phyloP scores from a whole-genome alignment of 2,888 invertebrate species.

The Zygaena filipendulae region DNA sequence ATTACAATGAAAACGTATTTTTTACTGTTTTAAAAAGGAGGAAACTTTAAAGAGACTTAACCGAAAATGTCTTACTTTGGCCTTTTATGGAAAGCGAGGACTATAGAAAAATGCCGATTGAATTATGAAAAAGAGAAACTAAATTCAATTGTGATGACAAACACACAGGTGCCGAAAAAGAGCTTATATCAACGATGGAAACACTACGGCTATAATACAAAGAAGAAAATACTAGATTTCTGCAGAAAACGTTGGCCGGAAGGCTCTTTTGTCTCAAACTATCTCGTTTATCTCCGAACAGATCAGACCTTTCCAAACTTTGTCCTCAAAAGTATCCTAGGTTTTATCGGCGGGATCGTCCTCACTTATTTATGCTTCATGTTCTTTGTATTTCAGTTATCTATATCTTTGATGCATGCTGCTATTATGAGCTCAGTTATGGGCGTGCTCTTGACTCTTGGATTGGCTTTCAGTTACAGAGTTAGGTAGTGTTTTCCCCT shows the following conservation, averaged over 20 bases:
- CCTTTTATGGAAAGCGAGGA: slow-evolving; percentile 64
- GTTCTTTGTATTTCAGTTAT: slow-evolving; percentile 74
- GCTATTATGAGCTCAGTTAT: slow-evolving; percentile 71
- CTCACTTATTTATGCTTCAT: slow-evolving; percentile 74
- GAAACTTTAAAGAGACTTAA: too few species aligned
- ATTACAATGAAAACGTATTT: too few species aligned
- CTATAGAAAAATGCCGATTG: slow-evolving; percentile 53
- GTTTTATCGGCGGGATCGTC: slow-evolving; percentile 73
- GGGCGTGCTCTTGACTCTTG: slow-evolving; percentile 72
- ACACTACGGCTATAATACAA: slow-evolving; percentile 43
- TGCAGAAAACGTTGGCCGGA: slow-evolving; percentile 43
- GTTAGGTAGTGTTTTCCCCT: slow-evolving; percentile 30
- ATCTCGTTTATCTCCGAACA: slow-evolving; percentile 38
- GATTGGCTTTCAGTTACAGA: slow-evolving; percentile 72
- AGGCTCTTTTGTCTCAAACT: slow-evolving; percentile 36
- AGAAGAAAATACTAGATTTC: slow-evolving; percentile 39
- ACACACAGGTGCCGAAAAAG: slow-evolving; percentile 42
- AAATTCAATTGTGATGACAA: slow-evolving; percentile 54
- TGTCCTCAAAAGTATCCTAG: slow-evolving; percentile 71
- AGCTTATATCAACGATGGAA: slow-evolving; percentile 56
- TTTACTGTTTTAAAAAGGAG: too few species aligned
- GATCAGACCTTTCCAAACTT: slow-evolving; percentile 68
- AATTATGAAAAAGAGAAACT: slow-evolving; percentile 69
- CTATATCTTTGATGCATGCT: slow-evolving; percentile 69
- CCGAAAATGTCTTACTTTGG: slow-evolving; percentile 65